Evolutionary conservation across 2,888 invertebrate genomes (phyloP).

Genomic region (Coecobrya sp.): DNA sequence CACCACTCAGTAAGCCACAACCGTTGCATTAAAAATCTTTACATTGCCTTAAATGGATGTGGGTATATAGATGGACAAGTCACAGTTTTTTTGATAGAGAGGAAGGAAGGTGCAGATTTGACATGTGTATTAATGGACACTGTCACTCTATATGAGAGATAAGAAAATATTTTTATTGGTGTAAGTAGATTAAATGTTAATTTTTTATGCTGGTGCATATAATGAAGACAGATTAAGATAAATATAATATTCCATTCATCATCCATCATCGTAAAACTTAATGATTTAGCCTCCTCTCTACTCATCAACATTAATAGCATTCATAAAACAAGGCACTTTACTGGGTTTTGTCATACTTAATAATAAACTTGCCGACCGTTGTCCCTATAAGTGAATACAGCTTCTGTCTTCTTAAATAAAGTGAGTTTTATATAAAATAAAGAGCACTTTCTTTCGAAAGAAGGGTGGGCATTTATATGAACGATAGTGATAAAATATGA

Average conservation of each 20-base stretch:
- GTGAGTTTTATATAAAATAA: background rate
- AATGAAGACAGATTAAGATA: background rate
- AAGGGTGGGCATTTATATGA: too few relatives aligned
- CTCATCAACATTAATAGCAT: conserved; percentile 1
- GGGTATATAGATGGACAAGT: background rate
- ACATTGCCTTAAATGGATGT: background rate
- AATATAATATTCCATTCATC: background rate
- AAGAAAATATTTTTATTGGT: conserved; percentile 5
- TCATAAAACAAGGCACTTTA: conserved; percentile 14
- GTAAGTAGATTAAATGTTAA: conserved; percentile 20
- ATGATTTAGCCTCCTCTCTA: conserved; percentile 10
- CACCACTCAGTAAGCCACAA: background rate
- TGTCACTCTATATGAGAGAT: background rate
- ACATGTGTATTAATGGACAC: background rate
- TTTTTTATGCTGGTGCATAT: background rate
- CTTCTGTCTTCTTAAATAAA: background rate
- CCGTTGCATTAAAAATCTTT: background rate
- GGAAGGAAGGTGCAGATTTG: conserved; percentile 9
- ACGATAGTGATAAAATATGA: background rate
- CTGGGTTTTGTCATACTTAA: conserved; percentile 4
- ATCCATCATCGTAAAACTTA: conserved; percentile 9
- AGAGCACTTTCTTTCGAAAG: background rate
- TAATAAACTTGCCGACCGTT: background rate
- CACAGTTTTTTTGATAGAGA: background rate
- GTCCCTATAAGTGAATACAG: background rate